Base-by-base conservation (phyloP, 2,888 invertebrate species). In the Drosophila nr. perissopoda region DNA sequence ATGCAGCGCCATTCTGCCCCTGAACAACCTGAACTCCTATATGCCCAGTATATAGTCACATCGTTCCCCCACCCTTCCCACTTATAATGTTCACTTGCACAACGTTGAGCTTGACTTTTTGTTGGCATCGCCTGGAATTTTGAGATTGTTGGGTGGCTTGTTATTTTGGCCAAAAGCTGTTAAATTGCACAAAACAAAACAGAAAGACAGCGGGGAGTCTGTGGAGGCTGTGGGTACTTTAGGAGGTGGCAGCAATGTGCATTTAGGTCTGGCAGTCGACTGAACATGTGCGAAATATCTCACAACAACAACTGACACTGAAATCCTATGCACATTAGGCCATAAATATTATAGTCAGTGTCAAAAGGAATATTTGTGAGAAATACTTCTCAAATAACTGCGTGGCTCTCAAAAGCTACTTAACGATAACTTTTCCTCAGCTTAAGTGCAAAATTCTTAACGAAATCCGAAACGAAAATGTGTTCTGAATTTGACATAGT, bases 161-260 rank as follows among this genome's bases (percentile, higher is more conserved):
- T 85, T 85, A 89, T 89, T 89, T 89, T 89, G 76, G 88, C 85
- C 89, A 89, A 89, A 85, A 85, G 85, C 89, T 85, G 85, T 85
- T 89, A 85, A 85, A 85, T 85, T 85, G 89, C 88, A 81, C 76
- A 88, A 89, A 89, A 78, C 89, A 89, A 89, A 89, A 76, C 75
- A 76, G 67, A 68, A 34, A 33, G 57, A 70, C 62, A 49, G 31
- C 62, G 56, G 10, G 27, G 36, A 46, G 57, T 48, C 25, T 70
- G 31, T 31, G 10, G 8, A 31, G 34, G 53, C 29, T 16, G 52
- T 46, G 25, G 21, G 40, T 59, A 51, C 8, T 25, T 25, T 46
- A 59, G 71, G 66, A 70, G 68, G 52, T 70, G 70, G 46, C 69
- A 66, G 74, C 59, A 76, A 76, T 76, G 74, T 70, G 78, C 70